Percentiles rank a stretch among this genome's conserved stretches.
Conservation (phyloP, 2,113 vertebrate species). For the Scomber japonicus region DNA sequence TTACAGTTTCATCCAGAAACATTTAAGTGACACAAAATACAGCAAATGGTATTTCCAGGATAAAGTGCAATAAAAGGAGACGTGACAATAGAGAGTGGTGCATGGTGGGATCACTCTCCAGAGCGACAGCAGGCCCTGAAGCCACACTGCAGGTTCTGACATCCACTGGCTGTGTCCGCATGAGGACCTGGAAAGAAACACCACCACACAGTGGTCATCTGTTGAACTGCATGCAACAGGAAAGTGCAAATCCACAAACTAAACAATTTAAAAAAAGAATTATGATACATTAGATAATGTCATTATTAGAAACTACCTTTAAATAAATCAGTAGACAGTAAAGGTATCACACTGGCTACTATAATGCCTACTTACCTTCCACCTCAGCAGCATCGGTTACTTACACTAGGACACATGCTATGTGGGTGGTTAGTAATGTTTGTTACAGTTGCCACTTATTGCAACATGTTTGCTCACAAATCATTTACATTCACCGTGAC, state of each 20-base stretch:
- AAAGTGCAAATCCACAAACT: not conserved
- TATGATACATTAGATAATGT: too few species aligned
- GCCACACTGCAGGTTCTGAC: constrained; percentile 99
- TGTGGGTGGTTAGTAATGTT: constrained; percentile 55
- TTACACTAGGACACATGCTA: constrained; percentile 63
- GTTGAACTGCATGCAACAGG: not conserved
- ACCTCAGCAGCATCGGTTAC: constrained; percentile 59
- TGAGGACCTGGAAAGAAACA: constrained; percentile 92
- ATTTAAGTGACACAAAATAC: constrained; percentile 68
- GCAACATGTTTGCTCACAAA: not conserved
- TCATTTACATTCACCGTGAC: constrained; percentile 5
- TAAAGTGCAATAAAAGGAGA: constrained; percentile 94
- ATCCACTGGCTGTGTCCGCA: constrained; percentile 97
- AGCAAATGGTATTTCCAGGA: constrained; percentile 78
- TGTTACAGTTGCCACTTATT: constrained; percentile 39
- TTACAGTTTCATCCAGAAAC: constrained; percentile 73
- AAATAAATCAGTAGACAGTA: not conserved
- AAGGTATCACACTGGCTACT: constrained; percentile 20
- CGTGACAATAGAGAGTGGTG: constrained; percentile 75
- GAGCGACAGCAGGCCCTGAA: constrained; percentile 99
- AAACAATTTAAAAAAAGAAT: not conserved
- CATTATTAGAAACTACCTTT: too few species aligned
- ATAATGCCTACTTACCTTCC: constrained; percentile 70
- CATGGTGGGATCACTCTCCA: constrained; percentile 89
- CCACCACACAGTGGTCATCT: constrained; percentile 23